phyloP scores from a whole-genome alignment of 2,888 invertebrate species.

The Rhagophthalmus giganteus region DNA sequence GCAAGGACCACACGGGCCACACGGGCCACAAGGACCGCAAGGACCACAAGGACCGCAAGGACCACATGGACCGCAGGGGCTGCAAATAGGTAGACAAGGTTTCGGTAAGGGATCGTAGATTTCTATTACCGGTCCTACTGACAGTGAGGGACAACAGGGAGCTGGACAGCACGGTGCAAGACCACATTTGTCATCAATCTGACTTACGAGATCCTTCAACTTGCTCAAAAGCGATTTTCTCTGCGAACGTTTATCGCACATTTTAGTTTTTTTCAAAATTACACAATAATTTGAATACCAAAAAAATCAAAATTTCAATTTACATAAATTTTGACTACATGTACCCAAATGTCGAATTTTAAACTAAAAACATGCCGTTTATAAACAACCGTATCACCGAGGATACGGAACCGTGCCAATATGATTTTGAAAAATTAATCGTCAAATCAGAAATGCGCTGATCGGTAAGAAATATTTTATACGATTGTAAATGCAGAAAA shows the following conservation, averaged over 20 bases:
- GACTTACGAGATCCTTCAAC: slow-evolving; percentile 46
- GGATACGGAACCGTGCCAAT: slow-evolving; percentile 4
- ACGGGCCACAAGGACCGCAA: slow-evolving; percentile 54
- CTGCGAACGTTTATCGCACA: slow-evolving; percentile 38
- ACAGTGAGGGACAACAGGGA: slow-evolving; percentile 42
- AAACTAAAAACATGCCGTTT: slow-evolving; percentile 10
- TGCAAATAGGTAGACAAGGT: slow-evolving; percentile 62
- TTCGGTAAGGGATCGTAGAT: slow-evolving; percentile 60
- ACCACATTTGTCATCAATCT: slow-evolving; percentile 45
- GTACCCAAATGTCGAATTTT: slow-evolving; percentile 29
- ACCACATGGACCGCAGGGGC: slow-evolving; percentile 56
- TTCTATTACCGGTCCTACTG: slow-evolving; percentile 56
- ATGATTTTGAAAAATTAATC: neutral
- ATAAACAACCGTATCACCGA: neutral
- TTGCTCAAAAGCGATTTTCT: slow-evolving; percentile 45
- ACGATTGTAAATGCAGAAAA: too few relatives aligned
- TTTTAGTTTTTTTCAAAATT: slow-evolving; percentile 9
- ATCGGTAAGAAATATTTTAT: too few relatives aligned
- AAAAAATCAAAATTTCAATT: slow-evolving; percentile 14
- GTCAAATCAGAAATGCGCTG: too few relatives aligned
- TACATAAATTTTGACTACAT: slow-evolving; percentile 30
- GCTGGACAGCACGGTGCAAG: slow-evolving; percentile 52
- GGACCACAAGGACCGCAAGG: slow-evolving; percentile 53
- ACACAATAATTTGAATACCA: slow-evolving; percentile 27
- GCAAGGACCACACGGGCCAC: slow-evolving; percentile 27